Base-by-base conservation (phyloP, 2,797 vertebrate species). In the Chaenodraco wilsoni region DNA sequence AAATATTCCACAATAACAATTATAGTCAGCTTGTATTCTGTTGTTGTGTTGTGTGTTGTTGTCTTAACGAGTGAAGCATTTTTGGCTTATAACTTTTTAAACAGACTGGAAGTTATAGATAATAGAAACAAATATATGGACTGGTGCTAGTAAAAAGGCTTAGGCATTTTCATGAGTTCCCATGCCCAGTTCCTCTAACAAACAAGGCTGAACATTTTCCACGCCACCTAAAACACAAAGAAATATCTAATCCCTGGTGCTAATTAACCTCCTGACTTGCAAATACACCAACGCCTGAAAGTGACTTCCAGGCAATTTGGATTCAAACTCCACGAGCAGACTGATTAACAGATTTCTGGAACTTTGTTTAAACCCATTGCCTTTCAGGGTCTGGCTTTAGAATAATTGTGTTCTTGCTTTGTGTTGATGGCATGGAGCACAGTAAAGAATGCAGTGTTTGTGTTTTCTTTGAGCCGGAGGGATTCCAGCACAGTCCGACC, bases 241-340 rank as follows among this genome's bases (percentile, higher is more conserved):
- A 73, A 33, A 63, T 37, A 71, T 70, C n/a, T 73, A 79, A 85
- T 81, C 72, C 75, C 60, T 49, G 23, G 61, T 74, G 49, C 69
- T 82, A 83, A 91, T 88, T 85, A 86, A 85, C 69, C 75, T 46
- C 17, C 67, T 76, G 75, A 74, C 83, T 86, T 74, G 19, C 67
- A 74, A 74, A 62, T 56, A 64, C 55, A 40, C 49, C 1, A 19
- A 55, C 55, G 62, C 37, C 72, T 67, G 43, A 61, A 69, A 74
- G 57, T 41, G 43, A 65, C 55, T 31, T 59, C 9, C 14, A 76
- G 66, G 62, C 60, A 82, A 74, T 78, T 82, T 79, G 73, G 52
- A 81, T 77, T 83, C 67, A 77, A 67, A 74, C 11, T 17, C 4
- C 5, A 72, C 44, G 3, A 15, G 49, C 46, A 67, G 45, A 78